Percentiles rank a stretch among this genome's conserved stretches.
These are phyloP conservation scores for Isaurus tuberculatus DNA, from an alignment of 92 coral and sea anemone species.

Conservation along the genomic window DNA sequence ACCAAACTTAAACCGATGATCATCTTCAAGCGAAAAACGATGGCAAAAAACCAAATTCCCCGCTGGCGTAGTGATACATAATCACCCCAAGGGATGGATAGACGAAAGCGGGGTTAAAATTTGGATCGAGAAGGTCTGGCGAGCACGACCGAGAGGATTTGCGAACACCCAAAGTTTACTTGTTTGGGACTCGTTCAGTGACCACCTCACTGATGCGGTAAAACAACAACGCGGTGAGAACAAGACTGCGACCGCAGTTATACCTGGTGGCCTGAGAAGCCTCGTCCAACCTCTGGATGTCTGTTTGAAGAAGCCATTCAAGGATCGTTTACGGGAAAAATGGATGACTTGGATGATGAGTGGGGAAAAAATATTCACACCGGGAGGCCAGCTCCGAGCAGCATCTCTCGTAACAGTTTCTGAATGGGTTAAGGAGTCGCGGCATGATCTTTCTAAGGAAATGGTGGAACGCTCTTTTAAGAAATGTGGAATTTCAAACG, in stretches of 20 bases:
- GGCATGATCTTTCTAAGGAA: slow-evolving; percentile 37
- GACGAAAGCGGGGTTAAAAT: too few relatives aligned
- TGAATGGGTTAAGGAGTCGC: slow-evolving; percentile 46
- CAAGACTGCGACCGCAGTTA: slow-evolving; percentile 52
- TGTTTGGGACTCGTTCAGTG: slow-evolving; percentile 23
- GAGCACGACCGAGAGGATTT: slow-evolving; percentile 12
- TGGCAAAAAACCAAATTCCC: too few relatives aligned
- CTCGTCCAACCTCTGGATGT: slow-evolving; percentile 49
- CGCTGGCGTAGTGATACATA: too few relatives aligned
- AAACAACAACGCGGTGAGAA: slow-evolving; percentile 16
- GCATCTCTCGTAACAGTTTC: slow-evolving; percentile 56
- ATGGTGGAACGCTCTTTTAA: slow-evolving; percentile 27
- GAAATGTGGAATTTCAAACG: slow-evolving; percentile 40
- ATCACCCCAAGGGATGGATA: too few relatives aligned
- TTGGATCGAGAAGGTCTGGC: too few relatives aligned
- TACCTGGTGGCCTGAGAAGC: slow-evolving; percentile 53
- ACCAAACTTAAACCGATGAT: too few relatives aligned
- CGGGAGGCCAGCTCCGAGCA: slow-evolving; percentile 48
- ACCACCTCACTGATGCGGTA: slow-evolving; percentile 19
- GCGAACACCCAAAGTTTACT: not conserved
- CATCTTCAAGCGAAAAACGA: too few relatives aligned
- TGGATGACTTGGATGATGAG: slow-evolving; percentile 57
- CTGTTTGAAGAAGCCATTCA: slow-evolving; percentile 55
- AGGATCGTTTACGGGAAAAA: slow-evolving; percentile 47
- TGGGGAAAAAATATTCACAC: slow-evolving; percentile 55